These are phyloP conservation scores for Protobothrops mucrosquamatus DNA, from an alignment of 2,113 vertebrate species.

Conservation along the genomic window DNA sequence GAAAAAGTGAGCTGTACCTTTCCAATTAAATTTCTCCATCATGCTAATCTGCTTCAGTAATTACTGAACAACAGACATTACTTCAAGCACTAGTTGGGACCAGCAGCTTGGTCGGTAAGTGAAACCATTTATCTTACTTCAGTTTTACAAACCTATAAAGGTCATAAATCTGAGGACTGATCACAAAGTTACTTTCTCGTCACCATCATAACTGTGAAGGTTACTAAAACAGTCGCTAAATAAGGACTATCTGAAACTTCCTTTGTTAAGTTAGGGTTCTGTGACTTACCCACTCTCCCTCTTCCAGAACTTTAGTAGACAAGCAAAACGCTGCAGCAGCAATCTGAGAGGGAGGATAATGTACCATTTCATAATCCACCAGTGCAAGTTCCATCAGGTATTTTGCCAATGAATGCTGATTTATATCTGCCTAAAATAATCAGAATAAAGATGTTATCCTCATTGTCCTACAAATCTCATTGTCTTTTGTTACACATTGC, in stretches of 20 bases:
- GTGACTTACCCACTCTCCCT: conserved; percentile 77
- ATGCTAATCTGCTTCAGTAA: not conserved
- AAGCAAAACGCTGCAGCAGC: conserved; percentile 81
- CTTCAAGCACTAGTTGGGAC: not conserved
- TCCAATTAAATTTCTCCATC: not conserved
- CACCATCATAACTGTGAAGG: not conserved
- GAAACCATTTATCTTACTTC: not conserved
- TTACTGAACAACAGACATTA: not conserved
- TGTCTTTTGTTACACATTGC: not conserved
- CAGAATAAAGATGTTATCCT: not conserved
- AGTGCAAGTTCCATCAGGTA: conserved; percentile 85
- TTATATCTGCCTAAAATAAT: conserved; percentile 72
- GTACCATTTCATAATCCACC: conserved; percentile 84
- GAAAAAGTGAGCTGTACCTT: not conserved
- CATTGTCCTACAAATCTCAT: not conserved
- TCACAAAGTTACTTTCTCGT: not conserved
- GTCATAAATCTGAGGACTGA: not conserved
- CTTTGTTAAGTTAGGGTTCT: not conserved
- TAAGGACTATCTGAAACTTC: not conserved
- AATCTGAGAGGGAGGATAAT: conserved; percentile 77
- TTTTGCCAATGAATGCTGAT: conserved; percentile 79
- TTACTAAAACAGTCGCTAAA: not conserved
- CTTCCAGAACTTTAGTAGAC: conserved; percentile 74
- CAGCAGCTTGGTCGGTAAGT: not conserved
- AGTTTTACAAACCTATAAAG: not conserved